Evolutionary conservation across 1,140 invertebrate species (phyloP).

Genomic region (Drosophila hydei): DNA sequence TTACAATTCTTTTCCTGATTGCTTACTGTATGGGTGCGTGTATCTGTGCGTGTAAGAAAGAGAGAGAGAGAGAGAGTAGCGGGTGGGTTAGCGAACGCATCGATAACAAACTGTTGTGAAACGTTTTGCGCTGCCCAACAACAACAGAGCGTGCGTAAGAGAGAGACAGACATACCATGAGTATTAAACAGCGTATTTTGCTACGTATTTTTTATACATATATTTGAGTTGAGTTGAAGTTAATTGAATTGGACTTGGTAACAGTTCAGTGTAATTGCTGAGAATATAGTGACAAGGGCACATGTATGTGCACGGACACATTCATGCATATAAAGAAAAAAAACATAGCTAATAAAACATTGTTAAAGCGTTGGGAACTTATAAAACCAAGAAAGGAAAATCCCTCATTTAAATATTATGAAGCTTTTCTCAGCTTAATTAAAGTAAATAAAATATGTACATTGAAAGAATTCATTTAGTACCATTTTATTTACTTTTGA

Average conservation of each 20-base stretch:
- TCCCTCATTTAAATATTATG: no score
- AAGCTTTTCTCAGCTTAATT: no score
- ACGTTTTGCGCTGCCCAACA: constrained; percentile 21
- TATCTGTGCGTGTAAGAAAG: constrained; percentile 21
- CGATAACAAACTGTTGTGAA: constrained; percentile 52
- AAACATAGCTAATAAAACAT: no score
- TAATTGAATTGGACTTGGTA: constrained; percentile 12
- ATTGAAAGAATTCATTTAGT: no score
- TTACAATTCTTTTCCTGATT: constrained; percentile 61
- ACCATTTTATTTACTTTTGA: no score
- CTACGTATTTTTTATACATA: background rate
- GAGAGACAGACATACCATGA: background rate
- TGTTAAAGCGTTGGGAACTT: no score
- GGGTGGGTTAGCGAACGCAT: constrained; percentile 68
- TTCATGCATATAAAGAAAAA: background rate
- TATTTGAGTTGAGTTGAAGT: constrained; percentile 7
- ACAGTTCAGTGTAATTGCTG: constrained; percentile 45
- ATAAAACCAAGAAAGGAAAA: no score
- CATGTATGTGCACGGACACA: constrained; percentile 4
- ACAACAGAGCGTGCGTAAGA: constrained; percentile 1
- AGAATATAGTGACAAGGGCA: constrained; percentile 77
- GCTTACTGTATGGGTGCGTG: constrained; percentile 11
- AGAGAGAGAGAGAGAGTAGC: constrained; percentile 40
- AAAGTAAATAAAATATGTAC: no score
- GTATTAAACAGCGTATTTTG: constrained; percentile 28